A percentile compares a stretch with the other conserved stretches of the same genome.
phyloP scores from a whole-genome alignment of 2,113 vertebrate genomes.

The Cromileptes altivelis region DNA sequence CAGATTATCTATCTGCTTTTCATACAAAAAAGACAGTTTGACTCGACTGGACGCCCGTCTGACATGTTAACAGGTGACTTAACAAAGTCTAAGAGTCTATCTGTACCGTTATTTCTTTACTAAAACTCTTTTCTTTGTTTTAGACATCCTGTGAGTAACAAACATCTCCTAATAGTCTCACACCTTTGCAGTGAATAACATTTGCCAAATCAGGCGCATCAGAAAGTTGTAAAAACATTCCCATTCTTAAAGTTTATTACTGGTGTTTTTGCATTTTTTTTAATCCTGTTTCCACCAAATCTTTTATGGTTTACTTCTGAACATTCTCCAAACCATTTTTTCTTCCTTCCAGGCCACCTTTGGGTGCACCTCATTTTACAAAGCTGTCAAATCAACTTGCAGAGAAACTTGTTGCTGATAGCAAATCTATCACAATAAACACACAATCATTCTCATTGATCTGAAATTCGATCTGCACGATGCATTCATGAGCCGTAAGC shows the following conservation, averaged over 20 bases:
- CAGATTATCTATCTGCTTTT: constrained; percentile 1
- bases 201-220: not conserved
- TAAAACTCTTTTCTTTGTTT: no score
- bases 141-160: not conserved
- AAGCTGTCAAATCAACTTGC: not conserved
- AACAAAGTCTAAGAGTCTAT: not conserved
- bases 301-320: not conserved
- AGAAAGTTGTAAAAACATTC: not conserved
- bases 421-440: not conserved
- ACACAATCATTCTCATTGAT: not conserved
- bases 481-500: not conserved
- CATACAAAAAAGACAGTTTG: no score
- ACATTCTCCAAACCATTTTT: not conserved
- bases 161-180: not conserved
- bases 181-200: no score
- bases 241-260: not conserved
- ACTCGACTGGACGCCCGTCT: not conserved
- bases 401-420: not conserved
- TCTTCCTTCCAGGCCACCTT: not conserved
- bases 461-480: not conserved
- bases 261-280: not conserved
- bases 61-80: not conserved
- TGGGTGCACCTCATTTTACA: not conserved
- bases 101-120: not conserved
- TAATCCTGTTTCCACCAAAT: not conserved